Conservation (phyloP, 2,113 vertebrate species). For the Protomyctophum bolini region DNA sequence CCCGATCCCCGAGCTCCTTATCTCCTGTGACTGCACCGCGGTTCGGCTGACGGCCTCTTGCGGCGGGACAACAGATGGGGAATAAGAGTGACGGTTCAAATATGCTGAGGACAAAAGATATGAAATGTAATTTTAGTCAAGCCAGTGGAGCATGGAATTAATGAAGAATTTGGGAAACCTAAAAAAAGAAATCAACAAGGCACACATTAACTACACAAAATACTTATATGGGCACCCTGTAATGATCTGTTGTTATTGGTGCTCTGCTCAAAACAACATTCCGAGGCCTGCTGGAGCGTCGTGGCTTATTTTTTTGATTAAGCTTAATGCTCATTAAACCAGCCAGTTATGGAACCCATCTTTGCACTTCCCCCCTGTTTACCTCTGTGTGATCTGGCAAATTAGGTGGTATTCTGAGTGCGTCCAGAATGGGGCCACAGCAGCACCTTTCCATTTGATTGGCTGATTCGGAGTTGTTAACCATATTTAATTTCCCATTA, state of each 20-base stretch:
- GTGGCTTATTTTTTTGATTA: neutral
- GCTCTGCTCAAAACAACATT: conserved; percentile 9
- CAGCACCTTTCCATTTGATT: conserved; percentile 67
- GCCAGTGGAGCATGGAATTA: neutral
- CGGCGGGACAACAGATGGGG: neutral
- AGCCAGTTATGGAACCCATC: conserved; percentile 21
- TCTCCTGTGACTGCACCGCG: neutral
- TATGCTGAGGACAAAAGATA: no score
- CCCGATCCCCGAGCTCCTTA: neutral
- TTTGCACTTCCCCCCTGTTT: conserved; percentile 12
- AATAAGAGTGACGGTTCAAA: neutral
- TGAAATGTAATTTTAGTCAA: no score
- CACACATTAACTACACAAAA: conserved; percentile 12
- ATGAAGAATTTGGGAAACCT: conserved; percentile 17
- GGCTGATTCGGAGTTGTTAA: conserved; percentile 74
- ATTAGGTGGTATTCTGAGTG: conserved; percentile 32
- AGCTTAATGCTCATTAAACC: conserved; percentile 23
- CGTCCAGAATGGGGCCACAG: conserved; percentile 51
- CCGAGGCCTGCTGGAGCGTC: neutral
- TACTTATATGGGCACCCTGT: no score
- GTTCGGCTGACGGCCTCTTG: neutral
- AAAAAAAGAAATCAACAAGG: conserved; percentile 3
- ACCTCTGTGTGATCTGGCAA: conserved; percentile 38
- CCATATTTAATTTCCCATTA: conserved; percentile 83
- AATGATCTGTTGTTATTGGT: neutral